These are phyloP conservation scores for Emberiza fucata DNA, from an alignment of 2,113 vertebrate genomes.

Conservation along the genomic window DNA sequence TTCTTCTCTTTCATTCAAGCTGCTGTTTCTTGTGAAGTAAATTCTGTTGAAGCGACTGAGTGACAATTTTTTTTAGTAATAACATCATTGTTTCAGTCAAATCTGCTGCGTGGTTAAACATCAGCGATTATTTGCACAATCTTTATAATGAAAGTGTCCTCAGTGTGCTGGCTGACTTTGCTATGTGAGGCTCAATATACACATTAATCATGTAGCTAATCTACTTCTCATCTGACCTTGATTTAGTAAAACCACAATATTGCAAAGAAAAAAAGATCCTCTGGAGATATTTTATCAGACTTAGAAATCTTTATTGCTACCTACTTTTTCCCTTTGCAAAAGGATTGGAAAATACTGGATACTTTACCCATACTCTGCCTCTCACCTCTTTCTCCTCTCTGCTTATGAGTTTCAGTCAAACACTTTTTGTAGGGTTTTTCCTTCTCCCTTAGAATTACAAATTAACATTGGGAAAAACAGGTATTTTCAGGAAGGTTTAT, in stretches of 20 bases:
- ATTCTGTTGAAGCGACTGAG: neutral
- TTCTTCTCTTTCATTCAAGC: neutral
- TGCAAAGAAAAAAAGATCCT: constrained; percentile 10
- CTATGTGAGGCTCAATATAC: neutral
- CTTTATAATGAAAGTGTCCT: neutral
- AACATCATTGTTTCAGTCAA: neutral
- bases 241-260: constrained; percentile 27
- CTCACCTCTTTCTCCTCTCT: neutral
- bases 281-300: constrained; percentile 30
- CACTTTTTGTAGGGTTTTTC: neutral
- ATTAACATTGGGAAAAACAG: neutral
- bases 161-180: constrained; percentile 1
- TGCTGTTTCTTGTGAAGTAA: neutral
- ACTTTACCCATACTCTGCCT: neutral
- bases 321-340: neutral
- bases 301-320: constrained; percentile 20
- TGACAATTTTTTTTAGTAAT: neutral
- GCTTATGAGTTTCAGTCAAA: neutral
- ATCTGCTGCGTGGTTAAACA: neutral
- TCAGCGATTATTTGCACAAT: neutral
- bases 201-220: constrained; percentile 49
- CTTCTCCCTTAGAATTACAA: neutral
- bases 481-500: neutral
- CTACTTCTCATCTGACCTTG: constrained; percentile 43
- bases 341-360: neutral